phyloP scores from a whole-genome alignment of 2,113 vertebrate genomes.

The Bostrychus sinensis region DNA sequence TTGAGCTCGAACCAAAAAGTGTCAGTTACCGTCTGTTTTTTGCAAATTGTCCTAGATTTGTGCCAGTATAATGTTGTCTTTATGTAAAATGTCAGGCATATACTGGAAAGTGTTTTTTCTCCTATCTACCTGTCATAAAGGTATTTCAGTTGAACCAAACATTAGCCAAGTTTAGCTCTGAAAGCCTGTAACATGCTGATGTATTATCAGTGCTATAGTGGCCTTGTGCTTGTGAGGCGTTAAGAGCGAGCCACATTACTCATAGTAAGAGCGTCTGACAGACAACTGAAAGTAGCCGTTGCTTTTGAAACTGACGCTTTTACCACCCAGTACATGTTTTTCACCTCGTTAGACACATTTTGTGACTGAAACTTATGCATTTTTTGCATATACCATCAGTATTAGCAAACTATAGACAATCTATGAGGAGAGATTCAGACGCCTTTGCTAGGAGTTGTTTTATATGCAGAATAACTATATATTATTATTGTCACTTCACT shows the following conservation, averaged over 20 bases:
- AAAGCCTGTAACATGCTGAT: conserved; percentile 54
- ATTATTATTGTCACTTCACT: conserved; percentile 47
- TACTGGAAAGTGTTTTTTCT: conserved; percentile 35
- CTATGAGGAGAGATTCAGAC: conserved; percentile 51
- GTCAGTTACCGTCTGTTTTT: conserved; percentile 54
- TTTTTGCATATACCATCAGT: conserved; percentile 70
- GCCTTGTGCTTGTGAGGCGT: conserved; percentile 39
- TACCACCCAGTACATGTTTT: conserved; percentile 53
- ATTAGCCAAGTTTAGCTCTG: conserved; percentile 29
- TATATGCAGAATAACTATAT: conserved; percentile 48
- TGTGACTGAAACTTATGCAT: conserved; percentile 65
- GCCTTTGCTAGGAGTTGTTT: conserved; percentile 37
- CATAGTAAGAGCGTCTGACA: conserved; percentile 70
- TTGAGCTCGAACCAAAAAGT: conserved; percentile 75
- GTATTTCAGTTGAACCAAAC: conserved; percentile 58
- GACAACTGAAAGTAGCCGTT: conserved; percentile 81
- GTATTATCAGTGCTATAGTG: conserved; percentile 66
- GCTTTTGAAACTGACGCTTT: conserved; percentile 71
- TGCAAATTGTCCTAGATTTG: conserved; percentile 50
- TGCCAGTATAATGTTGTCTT: conserved; percentile 75
- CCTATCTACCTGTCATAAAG: conserved; percentile 43
- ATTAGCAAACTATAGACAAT: conserved; percentile 73
- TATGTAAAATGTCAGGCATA: conserved; percentile 37
- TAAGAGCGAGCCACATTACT: conserved; percentile 61
- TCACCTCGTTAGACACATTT: conserved; percentile 50